Evolutionary conservation across 2,888 invertebrate species (phyloP).

Genomic region (Cheilosia pagana): DNA sequence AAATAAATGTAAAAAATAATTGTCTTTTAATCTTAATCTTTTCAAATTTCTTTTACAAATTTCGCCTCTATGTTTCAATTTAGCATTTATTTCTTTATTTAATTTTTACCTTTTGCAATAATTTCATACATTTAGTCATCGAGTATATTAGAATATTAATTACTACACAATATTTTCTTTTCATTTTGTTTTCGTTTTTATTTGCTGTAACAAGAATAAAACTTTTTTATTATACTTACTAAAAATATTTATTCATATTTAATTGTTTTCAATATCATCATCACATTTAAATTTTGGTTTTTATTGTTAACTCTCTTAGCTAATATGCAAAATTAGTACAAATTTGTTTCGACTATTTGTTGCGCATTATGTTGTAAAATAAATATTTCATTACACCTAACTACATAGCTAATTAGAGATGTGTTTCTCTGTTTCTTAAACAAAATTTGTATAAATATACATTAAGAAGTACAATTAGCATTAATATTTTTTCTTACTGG

Average conservation of each 20-base stretch:
- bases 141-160: constrained; percentile 31
- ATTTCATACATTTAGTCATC: constrained; percentile 51
- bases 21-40: constrained; percentile 14
- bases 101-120: constrained; percentile 14
- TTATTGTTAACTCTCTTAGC: constrained; percentile 49
- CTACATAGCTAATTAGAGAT: constrained; percentile 61
- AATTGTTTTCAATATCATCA: constrained; percentile 35
- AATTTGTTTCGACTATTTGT: constrained; percentile 59
- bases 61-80: constrained; percentile 1
- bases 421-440: not conserved
- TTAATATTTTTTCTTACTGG: constrained; percentile 13
- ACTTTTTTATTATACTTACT: constrained; percentile 63
- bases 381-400: constrained; percentile 73
- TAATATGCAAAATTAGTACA: constrained; percentile 68
- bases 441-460: constrained; percentile 23
- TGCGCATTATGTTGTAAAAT: constrained; percentile 70
- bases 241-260: constrained; percentile 23
- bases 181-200: constrained; percentile 21
- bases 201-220: constrained; percentile 71
- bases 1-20: constrained; percentile 59
- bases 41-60: constrained; percentile 22
- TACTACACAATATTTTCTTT: constrained; percentile 45
- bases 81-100: constrained; percentile 15
- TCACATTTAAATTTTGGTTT: constrained; percentile 65
- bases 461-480: constrained; percentile 38